Evolutionary conservation across 2,113 vertebrate species (phyloP).

Genomic region (Heterochromis multidens): DNA sequence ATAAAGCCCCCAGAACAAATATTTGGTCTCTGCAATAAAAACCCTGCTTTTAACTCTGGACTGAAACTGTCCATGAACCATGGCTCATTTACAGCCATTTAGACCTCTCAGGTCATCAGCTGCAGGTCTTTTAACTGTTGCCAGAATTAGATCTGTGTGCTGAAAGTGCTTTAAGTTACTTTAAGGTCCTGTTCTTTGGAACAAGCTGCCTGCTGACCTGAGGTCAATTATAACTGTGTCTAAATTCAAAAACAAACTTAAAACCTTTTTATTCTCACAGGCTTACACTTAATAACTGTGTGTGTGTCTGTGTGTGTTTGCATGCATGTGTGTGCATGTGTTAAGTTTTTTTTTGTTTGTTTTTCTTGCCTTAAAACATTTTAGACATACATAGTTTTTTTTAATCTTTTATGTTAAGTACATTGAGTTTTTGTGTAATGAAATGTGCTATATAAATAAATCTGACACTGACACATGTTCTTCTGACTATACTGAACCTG

Average conservation of each 20-base stretch:
- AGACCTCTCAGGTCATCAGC: not conserved
- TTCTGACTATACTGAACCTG: too few relatives aligned
- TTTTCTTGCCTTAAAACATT: not conserved
- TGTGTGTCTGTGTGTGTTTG: too few relatives aligned
- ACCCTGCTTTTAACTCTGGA: not conserved
- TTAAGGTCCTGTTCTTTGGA: not conserved
- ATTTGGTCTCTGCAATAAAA: not conserved
- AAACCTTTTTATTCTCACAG: not conserved
- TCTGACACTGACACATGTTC: too few relatives aligned
- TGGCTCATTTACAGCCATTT: not conserved
- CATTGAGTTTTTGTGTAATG: too few relatives aligned
- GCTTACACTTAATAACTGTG: too few relatives aligned
- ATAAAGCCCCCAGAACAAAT: not conserved
- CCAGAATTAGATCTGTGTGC: not conserved
- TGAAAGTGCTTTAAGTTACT: not conserved
- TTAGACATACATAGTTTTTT: not conserved
- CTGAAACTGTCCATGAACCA: not conserved
- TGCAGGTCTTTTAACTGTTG: not conserved
- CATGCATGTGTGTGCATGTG: not conserved
- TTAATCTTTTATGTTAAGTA: rapidly evolving
- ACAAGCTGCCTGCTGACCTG: too few relatives aligned
- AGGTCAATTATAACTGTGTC: not conserved
- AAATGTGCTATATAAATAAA: not conserved
- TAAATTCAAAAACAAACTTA: not conserved
- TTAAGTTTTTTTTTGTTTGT: rapidly evolving